phyloP scores from a whole-genome alignment of 2,797 vertebrate genomes.

The Oreochromis mossambicus region DNA sequence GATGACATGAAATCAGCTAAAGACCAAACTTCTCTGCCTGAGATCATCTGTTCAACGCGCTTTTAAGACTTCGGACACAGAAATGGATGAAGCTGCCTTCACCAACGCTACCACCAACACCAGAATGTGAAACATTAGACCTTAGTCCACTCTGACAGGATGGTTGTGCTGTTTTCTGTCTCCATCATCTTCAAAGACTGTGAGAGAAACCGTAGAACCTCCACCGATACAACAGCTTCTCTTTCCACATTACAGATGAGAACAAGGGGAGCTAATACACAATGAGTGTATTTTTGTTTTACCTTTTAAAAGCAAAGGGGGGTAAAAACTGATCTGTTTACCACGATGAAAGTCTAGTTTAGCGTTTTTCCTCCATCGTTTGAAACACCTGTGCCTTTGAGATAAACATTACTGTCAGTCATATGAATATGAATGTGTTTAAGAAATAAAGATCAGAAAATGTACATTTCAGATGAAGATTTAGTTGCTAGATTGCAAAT shows the following conservation, averaged over 20 bases:
- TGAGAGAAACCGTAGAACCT: not conserved
- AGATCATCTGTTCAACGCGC: slow-evolving; percentile 21
- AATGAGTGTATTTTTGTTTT: not conserved
- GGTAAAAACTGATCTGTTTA: not conserved
- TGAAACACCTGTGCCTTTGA: not conserved
- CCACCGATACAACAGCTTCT: not conserved
- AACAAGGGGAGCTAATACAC: not conserved
- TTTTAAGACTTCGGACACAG: slow-evolving; percentile 5
- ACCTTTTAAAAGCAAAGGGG: not conserved
- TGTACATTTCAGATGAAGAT: not conserved
- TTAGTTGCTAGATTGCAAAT: not conserved
- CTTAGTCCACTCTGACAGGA: not conserved
- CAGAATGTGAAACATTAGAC: not conserved
- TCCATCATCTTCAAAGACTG: not conserved
- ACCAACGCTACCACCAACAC: not conserved
- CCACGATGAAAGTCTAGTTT: not conserved
- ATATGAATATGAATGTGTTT: not conserved
- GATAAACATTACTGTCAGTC: not conserved
- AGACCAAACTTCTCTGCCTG: not conserved
- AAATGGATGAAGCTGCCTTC: not conserved
- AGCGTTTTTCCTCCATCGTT: not conserved
- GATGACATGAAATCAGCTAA: slow-evolving; percentile 10
- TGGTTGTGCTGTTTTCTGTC: not conserved
- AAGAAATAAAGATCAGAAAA: not conserved
- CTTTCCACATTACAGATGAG: not conserved